Evolutionary conservation across 2,888 invertebrate species (phyloP).

Genomic region (Melinaea menophilus): DNA sequence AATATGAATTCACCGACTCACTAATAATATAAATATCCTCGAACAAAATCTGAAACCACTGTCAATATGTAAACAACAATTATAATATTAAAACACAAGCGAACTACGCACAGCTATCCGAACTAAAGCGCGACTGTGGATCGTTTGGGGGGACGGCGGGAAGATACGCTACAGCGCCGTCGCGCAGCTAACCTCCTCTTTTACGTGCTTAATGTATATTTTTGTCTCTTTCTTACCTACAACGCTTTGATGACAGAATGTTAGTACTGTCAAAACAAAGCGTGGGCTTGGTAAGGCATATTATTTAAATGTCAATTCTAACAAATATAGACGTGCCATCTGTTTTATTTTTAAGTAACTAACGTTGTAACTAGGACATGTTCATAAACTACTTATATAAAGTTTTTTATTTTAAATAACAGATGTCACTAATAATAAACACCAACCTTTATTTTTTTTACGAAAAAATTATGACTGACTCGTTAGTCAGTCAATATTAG

Average conservation of each 20-base stretch:
- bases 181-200: constrained; percentile 57
- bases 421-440: background rate
- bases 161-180: constrained; percentile 68
- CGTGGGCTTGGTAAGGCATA: constrained; percentile 51
- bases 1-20: constrained; percentile 26
- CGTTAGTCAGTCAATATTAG: too few relatives aligned
- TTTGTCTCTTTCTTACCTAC: constrained; percentile 46
- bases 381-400: constrained; percentile 11
- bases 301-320: constrained; percentile 58
- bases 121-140: constrained; percentile 66
- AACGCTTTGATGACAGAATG: constrained; percentile 62
- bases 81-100: constrained; percentile 40
- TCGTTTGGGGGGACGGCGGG: constrained; percentile 64
- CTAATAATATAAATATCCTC: constrained; percentile 15
- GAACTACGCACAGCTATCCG: constrained; percentile 62
- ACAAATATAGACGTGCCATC: constrained; percentile 49
- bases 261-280: constrained; percentile 72
- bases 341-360: constrained; percentile 33
- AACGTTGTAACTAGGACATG: constrained; percentile 20
- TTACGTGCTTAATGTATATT: constrained; percentile 34
- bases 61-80: constrained; percentile 34
- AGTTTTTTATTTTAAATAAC: background rate
- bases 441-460: background rate
- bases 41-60: constrained; percentile 20
- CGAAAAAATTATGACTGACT: too few relatives aligned